Conservation (phyloP, 2,113 vertebrate species). For the Halichoerus grypus region DNA sequence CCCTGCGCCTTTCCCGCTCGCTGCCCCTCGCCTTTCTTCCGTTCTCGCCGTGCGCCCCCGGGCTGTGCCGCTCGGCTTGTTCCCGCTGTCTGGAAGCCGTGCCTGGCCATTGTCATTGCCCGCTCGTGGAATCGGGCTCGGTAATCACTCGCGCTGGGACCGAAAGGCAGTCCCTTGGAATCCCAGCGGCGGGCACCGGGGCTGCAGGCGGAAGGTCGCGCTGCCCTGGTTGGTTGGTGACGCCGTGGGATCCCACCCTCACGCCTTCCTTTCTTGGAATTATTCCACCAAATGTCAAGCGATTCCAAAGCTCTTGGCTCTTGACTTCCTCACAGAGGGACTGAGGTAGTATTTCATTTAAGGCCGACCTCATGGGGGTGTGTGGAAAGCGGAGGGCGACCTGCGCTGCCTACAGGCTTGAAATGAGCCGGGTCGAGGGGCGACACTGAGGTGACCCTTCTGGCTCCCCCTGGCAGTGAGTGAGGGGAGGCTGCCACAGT, state of each 20-base stretch:
- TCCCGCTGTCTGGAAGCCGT: not conserved
- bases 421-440: not conserved
- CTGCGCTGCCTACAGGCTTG: too few species aligned
- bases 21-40: not conserved
- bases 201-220: not conserved
- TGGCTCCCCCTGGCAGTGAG: not conserved
- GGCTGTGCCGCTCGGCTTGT: not conserved
- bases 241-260: not conserved
- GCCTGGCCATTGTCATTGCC: not conserved
- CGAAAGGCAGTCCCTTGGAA: not conserved
- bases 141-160: not conserved
- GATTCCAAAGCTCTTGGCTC: not conserved
- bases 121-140: not conserved
- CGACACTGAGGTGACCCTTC: not conserved
- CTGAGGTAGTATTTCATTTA: not conserved
- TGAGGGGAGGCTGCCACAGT: not conserved
- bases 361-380: not conserved
- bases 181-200: not conserved
- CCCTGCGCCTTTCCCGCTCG: not conserved
- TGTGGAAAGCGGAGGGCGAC: not conserved
- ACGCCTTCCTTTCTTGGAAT: not conserved
- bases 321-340: not conserved
- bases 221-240: not conserved
- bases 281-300: not conserved
- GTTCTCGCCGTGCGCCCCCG: not conserved